Evolutionary conservation across 1,140 invertebrate species (phyloP).

Genomic region (Coenobita brevimanus): DNA sequence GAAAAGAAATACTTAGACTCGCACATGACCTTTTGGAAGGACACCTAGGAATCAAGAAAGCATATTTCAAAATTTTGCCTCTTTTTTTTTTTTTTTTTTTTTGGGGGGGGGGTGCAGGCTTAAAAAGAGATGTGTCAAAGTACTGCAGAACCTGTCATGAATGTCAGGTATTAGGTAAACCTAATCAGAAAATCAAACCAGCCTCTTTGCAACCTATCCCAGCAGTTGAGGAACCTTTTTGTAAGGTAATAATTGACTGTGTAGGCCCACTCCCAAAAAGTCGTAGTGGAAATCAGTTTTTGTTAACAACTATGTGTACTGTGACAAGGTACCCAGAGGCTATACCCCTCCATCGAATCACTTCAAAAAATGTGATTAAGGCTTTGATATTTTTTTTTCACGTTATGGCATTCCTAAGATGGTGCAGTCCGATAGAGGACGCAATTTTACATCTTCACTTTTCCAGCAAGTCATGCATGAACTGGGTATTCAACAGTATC

Average conservation of each 20-base stretch:
- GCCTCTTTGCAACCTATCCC: constrained; percentile 9
- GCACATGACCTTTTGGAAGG: too few species aligned
- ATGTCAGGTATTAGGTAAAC: too few species aligned
- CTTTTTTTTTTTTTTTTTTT: too few species aligned
- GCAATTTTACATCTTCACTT: not conserved
- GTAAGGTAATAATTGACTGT: not conserved
- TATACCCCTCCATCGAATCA: not conserved
- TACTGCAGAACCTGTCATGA: too few species aligned
- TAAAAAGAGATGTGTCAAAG: too few species aligned
- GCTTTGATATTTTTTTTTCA: not conserved
- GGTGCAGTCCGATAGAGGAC: not conserved
- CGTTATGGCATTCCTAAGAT: not conserved
- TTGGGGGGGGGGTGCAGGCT: too few species aligned
- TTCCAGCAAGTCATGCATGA: not conserved
- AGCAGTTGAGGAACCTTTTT: not conserved
- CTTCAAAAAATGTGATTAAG: not conserved
- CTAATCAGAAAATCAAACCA: too few species aligned
- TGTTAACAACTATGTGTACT: not conserved
- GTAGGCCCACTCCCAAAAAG: constrained; percentile 7
- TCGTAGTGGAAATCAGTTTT: not conserved
- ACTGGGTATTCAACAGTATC: not conserved
- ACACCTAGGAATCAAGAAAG: too few species aligned
- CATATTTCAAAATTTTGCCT: too few species aligned
- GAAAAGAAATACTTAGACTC: too few species aligned
- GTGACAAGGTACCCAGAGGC: not conserved